These are phyloP conservation scores for Neuroterus valhalla DNA, from an alignment of 1,140 invertebrate genomes.

Conservation along the genomic window DNA sequence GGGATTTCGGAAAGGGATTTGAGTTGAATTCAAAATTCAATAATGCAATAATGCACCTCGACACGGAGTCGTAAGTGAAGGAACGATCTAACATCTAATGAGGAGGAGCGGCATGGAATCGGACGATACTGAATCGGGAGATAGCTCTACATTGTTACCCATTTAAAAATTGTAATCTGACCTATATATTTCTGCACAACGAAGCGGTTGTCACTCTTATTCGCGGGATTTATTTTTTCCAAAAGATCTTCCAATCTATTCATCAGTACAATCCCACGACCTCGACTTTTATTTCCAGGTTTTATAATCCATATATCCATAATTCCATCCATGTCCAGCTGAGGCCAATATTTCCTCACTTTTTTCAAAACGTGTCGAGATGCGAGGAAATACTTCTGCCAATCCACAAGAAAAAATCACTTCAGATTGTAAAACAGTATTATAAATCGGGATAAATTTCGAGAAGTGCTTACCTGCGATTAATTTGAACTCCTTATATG, in stretches of 20 bases:
- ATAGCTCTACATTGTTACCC: too few relatives aligned
- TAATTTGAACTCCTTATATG: too few relatives aligned
- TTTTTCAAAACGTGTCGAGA: constrained; percentile 75
- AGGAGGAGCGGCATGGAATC: too few relatives aligned
- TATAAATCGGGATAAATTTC: too few relatives aligned
- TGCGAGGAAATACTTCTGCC: constrained; percentile 72
- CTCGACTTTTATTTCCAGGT: constrained; percentile 94
- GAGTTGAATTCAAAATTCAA: too few relatives aligned
- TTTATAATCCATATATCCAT: constrained; percentile 97
- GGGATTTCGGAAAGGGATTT: too few relatives aligned
- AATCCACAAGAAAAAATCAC: neutral
- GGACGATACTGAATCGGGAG: too few relatives aligned
- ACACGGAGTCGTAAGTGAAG: too few relatives aligned
- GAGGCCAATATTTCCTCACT: constrained; percentile 83
- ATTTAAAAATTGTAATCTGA: constrained; percentile 66
- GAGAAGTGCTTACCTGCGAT: too few relatives aligned
- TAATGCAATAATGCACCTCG: too few relatives aligned
- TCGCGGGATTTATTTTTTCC: constrained; percentile 79
- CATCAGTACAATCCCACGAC: constrained; percentile 91
- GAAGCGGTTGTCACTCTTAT: constrained; percentile 84
- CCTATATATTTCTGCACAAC: constrained; percentile 97
- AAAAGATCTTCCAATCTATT: constrained; percentile 91
- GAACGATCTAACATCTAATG: too few relatives aligned
- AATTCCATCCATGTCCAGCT: constrained; percentile 87
- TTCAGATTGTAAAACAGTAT: too few relatives aligned